phyloP scores from a whole-genome alignment of 2,113 vertebrate genomes.

The Lipophrys pholis region DNA sequence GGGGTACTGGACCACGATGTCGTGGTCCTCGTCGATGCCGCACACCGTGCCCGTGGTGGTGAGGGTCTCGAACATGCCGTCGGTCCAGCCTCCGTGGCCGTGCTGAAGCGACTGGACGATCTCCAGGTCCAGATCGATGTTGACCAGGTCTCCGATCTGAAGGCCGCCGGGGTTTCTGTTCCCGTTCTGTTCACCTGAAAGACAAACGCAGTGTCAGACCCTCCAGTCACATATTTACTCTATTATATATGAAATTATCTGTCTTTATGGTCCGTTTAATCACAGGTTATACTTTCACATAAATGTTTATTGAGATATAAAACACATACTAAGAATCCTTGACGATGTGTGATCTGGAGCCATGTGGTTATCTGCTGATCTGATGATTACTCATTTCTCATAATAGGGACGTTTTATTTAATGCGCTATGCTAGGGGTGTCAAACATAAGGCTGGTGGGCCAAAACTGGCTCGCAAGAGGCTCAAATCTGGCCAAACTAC shows the following conservation, averaged over 20 bases:
- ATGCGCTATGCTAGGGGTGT: too few relatives aligned
- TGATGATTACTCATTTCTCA: too few relatives aligned
- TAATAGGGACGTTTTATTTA: too few relatives aligned
- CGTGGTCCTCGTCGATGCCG: constrained; percentile 98
- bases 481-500: too few relatives aligned
- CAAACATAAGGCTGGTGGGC: too few relatives aligned
- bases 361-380: too few relatives aligned
- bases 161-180: constrained; percentile 97
- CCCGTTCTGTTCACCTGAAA: constrained; percentile 95
- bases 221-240: not conserved
- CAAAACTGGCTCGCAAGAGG: too few relatives aligned
- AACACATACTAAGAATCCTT: too few relatives aligned
- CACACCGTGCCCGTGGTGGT: constrained; percentile 99
- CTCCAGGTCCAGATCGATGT: constrained; percentile 98
- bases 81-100: constrained; percentile 98
- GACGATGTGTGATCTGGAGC: too few relatives aligned
- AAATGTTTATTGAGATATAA: too few relatives aligned
- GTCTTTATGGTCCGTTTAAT: too few relatives aligned
- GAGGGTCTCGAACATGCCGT: constrained; percentile 99
- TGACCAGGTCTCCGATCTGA: constrained; percentile 97
- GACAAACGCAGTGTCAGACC: constrained; percentile 3
- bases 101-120: constrained; percentile 99
- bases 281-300: too few relatives aligned
- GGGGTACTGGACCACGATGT: constrained; percentile 98
- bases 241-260: not conserved